phyloP scores from a whole-genome alignment of 2,888 invertebrate species.

The Ophion obscuratus region DNA sequence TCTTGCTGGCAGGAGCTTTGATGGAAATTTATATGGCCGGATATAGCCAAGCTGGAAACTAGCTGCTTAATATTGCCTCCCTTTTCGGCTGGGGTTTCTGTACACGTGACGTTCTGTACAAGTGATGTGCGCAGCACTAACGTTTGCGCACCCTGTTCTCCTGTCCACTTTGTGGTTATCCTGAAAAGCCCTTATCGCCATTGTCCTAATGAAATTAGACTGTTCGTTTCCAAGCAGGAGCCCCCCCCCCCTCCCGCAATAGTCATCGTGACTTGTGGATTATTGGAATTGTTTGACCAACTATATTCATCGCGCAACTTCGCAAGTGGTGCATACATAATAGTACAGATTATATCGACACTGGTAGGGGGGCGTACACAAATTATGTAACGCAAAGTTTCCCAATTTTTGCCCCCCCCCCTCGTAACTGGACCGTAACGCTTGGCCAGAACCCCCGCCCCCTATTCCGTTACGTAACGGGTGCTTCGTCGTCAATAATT shows the following conservation, averaged over 20 bases:
- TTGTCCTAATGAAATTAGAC: slow-evolving; percentile 29
- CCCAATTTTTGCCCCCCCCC: too few relatives aligned
- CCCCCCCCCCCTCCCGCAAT: slow-evolving; percentile 43
- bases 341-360: too few relatives aligned
- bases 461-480: too few relatives aligned
- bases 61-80: slow-evolving; percentile 50
- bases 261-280: slow-evolving; percentile 25
- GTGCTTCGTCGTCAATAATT: too few relatives aligned
- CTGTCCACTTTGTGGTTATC: slow-evolving; percentile 21
- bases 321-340: too few relatives aligned
- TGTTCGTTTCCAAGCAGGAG: slow-evolving; percentile 17
- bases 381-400: too few relatives aligned
- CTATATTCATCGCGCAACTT: too few relatives aligned
- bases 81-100: slow-evolving; percentile 10
- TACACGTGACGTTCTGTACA: slow-evolving; percentile 6
- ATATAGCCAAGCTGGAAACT: slow-evolving; percentile 37
- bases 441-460: too few relatives aligned
- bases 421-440: too few relatives aligned
- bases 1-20: not conserved
- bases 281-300: slow-evolving; percentile 10
- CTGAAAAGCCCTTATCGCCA: slow-evolving; percentile 25
- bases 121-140: slow-evolving; percentile 7
- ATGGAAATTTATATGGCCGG: slow-evolving; percentile 9
- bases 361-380: too few relatives aligned
- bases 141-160: slow-evolving; percentile 17